Conservation (phyloP, 2,113 vertebrate genomes). For the Solea senegalensis region DNA sequence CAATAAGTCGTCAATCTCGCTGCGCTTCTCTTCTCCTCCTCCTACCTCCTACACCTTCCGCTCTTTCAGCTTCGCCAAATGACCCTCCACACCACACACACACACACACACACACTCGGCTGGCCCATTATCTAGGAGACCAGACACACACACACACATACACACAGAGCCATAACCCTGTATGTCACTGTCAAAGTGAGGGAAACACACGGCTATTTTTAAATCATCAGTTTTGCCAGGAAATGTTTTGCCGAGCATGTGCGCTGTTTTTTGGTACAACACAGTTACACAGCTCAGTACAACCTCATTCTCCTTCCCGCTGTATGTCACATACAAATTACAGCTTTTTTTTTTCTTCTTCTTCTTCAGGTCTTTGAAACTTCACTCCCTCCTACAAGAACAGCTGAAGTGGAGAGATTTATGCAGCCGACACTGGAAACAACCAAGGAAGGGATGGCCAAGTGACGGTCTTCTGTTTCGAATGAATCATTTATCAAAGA, state of each 20-base stretch:
- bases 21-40: constrained; percentile 48
- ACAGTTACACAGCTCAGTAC: neutral
- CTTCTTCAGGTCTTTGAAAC: neutral
- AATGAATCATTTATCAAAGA: neutral
- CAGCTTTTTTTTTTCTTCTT: neutral
- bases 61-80: constrained; percentile 36
- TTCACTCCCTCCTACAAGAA: constrained; percentile 4
- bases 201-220: constrained; percentile 21
- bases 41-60: constrained; percentile 41
- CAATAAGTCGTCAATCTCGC: constrained; percentile 70
- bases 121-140: constrained; percentile 26
- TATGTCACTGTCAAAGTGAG: constrained; percentile 25
- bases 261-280: neutral
- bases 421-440: constrained; percentile 5
- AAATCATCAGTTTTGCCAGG: constrained; percentile 14
- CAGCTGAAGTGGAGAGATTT: constrained; percentile 18
- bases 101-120: constrained; percentile 14
- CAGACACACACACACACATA: constrained; percentile 36
- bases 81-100: constrained; percentile 27
- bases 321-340: neutral
- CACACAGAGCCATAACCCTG: constrained; percentile 14
- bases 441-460: neutral
- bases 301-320: neutral
- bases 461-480: neutral
- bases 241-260: constrained; percentile 16